Evolutionary conservation across 2,888 invertebrate genomes (phyloP).

Genomic region (Parapristionchus giblindavisi): DNA sequence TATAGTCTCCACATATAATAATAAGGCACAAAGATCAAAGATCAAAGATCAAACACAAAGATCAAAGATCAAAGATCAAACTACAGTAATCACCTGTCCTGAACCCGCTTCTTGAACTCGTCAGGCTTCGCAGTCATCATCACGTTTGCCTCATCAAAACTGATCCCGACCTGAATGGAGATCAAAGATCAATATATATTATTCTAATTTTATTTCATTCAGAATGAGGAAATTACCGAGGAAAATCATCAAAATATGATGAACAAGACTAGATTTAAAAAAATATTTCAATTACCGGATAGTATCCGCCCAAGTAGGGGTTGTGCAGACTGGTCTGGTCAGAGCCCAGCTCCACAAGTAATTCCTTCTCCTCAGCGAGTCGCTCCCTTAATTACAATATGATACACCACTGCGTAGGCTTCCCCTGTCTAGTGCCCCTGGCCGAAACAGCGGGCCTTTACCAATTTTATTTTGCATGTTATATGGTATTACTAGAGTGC

Average conservation of each 20-base stretch:
- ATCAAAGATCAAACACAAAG: neutral
- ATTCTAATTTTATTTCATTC: neutral
- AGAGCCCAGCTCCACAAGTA: constrained; percentile 76
- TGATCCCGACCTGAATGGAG: constrained; percentile 64
- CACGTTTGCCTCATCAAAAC: constrained; percentile 72
- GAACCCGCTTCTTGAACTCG: constrained; percentile 74
- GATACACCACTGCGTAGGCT: neutral
- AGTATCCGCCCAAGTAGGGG: constrained; percentile 76
- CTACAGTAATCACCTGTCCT: too few species aligned
- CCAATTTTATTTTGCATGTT: neutral
- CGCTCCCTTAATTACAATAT: constrained; percentile 72
- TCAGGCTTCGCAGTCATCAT: constrained; percentile 74
- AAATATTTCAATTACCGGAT: constrained; percentile 70
- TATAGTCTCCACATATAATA: too few species aligned
- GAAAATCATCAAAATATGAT: neutral
- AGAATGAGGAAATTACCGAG: neutral
- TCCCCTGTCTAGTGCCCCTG: too few species aligned
- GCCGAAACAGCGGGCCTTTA: too few species aligned
- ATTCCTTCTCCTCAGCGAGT: constrained; percentile 73
- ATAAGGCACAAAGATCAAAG: constrained; percentile 39
- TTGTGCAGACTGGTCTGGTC: constrained; percentile 78
- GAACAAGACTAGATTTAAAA: neutral
- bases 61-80: constrained; percentile 28
- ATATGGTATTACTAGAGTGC: neutral
- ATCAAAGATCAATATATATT: neutral